A percentile compares a stretch with the other conserved stretches of the same genome.
phyloP scores from a whole-genome alignment of 2,113 vertebrate genomes.

The Anas platyrhynchos region DNA sequence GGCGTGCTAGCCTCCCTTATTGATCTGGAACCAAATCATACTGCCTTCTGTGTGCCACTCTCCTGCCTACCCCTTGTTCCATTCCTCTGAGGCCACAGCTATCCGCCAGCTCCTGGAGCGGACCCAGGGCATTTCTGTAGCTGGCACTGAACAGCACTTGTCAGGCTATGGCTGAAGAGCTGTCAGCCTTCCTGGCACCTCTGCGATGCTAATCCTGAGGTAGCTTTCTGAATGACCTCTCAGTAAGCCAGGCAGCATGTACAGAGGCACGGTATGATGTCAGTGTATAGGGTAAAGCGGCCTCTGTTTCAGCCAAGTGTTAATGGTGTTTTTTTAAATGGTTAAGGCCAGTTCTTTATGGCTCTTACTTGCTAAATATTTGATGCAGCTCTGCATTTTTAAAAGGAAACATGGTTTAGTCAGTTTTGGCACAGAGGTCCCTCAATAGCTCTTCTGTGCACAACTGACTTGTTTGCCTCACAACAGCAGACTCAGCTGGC shows the following conservation, averaged over 20 bases:
- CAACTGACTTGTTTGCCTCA: neutral
- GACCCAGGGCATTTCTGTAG: neutral
- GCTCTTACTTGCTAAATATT: constrained; percentile 23
- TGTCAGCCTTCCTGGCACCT: constrained; percentile 16
- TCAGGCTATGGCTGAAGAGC: constrained; percentile 9
- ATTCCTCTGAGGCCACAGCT: neutral
- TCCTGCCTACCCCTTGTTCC: neutral
- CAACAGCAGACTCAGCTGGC: neutral
- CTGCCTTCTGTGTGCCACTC: neutral
- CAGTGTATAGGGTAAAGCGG: neutral
- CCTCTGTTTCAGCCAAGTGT: neutral
- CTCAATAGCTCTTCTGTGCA: neutral
- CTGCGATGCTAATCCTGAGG: neutral
- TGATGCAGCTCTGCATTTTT: neutral
- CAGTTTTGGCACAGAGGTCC: neutral
- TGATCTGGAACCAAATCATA: neutral
- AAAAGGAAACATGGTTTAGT: neutral
- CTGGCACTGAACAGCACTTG: neutral
- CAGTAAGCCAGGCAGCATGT: neutral
- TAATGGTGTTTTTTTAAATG: constrained; percentile 4
- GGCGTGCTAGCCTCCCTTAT: neutral
- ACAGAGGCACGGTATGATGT: neutral
- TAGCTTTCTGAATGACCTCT: constrained; percentile 1
- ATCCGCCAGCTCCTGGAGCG: neutral
- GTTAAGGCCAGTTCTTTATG: neutral